Conservation (phyloP, 2,113 vertebrate genomes). For the Corythornis vintsioides region DNA sequence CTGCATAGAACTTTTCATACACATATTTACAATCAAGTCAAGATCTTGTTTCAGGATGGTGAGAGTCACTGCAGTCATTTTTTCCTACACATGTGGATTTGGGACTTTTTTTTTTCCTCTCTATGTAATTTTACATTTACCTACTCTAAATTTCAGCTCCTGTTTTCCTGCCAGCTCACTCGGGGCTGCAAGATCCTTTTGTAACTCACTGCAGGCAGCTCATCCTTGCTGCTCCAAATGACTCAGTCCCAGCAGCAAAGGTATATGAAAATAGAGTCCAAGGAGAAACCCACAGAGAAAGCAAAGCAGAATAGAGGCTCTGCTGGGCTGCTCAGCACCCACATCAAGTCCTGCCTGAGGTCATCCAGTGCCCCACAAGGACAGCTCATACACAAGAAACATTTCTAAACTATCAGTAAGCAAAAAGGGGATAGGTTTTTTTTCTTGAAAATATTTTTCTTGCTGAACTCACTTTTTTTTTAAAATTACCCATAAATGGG, state of each 20-base stretch:
- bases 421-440: not conserved
- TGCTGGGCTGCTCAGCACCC: not conserved
- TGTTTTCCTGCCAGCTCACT: not conserved
- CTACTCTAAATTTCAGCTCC: not conserved
- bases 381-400: not conserved
- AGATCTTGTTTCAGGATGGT: not conserved
- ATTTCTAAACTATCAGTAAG: not conserved
- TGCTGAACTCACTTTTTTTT: slow-evolving; percentile 17
- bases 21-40: not conserved
- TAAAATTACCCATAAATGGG: not conserved
- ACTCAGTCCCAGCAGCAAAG: not conserved
- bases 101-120: not conserved
- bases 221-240: not conserved
- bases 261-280: fast-evolving
- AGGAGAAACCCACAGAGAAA: not conserved
- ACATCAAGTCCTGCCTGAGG: not conserved
- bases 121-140: not conserved
- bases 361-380: not conserved
- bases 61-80: not conserved
- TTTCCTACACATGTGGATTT: not conserved
- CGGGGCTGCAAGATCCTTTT: not conserved
- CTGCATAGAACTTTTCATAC: not conserved
- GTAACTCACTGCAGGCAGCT: not conserved
- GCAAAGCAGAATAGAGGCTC: not conserved
- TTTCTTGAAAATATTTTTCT: not conserved